Conservation (phyloP, 2,113 vertebrate genomes). For the Oxyruncus cristatus region DNA sequence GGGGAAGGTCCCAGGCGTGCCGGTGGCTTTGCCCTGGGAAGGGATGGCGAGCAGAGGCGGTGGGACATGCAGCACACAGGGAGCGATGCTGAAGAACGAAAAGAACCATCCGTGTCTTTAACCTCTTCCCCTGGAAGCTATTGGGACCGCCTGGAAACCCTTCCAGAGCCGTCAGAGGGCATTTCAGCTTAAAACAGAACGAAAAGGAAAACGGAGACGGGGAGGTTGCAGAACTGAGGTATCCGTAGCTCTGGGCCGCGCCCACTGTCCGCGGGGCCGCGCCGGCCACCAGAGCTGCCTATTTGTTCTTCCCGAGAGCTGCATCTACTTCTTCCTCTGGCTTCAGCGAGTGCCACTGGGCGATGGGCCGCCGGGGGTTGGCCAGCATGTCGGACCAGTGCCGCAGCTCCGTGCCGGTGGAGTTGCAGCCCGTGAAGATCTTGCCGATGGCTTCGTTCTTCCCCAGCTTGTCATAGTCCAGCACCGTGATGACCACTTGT, state of each 20-base stretch:
- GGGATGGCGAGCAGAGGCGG: neutral
- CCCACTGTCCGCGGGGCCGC: constrained; percentile 13
- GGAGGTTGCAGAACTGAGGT: constrained; percentile 73
- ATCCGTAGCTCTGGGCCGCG: constrained; percentile 70
- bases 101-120: constrained; percentile 60
- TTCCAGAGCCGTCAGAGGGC: constrained; percentile 61
- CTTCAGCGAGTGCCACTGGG: constrained; percentile 97
- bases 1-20: neutral
- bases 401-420: constrained; percentile 89
- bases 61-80: constrained; percentile 59
- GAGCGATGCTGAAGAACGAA: constrained; percentile 10
- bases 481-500: constrained; percentile 94
- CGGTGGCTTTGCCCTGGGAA: neutral
- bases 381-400: constrained; percentile 99
- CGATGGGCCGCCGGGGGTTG: constrained; percentile 94
- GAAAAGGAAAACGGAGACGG: neutral
- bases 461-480: constrained; percentile 98
- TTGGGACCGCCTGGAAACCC: constrained; percentile 52
- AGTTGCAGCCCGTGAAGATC: constrained; percentile 92
- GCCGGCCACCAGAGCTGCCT: constrained; percentile 40
- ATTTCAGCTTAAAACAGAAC: constrained; percentile 53
- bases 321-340: constrained; percentile 96
- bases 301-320: constrained; percentile 92
- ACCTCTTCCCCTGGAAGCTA: constrained; percentile 50
- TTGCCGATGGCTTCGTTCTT: constrained; percentile 98